Base-by-base conservation (phyloP, 2,888 invertebrate genomes). In the Coelopa pilipes region DNA sequence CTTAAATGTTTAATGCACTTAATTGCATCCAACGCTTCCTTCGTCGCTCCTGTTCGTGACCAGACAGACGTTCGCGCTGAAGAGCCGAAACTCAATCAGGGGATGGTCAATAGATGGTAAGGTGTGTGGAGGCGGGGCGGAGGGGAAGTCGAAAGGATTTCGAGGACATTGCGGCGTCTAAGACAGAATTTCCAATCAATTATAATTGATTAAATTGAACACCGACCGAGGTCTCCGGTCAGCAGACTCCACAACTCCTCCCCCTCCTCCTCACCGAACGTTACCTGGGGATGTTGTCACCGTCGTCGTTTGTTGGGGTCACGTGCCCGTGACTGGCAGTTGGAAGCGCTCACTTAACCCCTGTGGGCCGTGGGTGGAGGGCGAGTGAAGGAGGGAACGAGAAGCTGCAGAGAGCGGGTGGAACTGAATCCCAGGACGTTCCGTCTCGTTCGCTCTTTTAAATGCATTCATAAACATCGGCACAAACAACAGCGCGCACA, bases 191-290 rank as follows among this genome's bases (percentile, higher is more conserved):
- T 65, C 21, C 65, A 71, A 71, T 71, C 71, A 65, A 71, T 65
- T 70, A 71, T 55, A 71, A 47, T 71, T 65, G 71, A 71, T 71
- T 71, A 71, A 65, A 71, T 70, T 63, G 71, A 71, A 71, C 63
- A 55, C 19, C 45, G 45, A n/a, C 21, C 49, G 34, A 34, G 7
- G 49, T 66, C 57, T 69, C 57, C 19, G 69, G 69, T 69, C 57
- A 21, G 1, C 47, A 15, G 55, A 12, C 53, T 49, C 49, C n/a
- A 53, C 53, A 7, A 2, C 34, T 34, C 34, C 34, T 34, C 7
- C 34, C 7, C 2, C 34, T 34, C 34, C 34, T 34, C 7, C 34
- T 7, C 7, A 34, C 34, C 34, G 34, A 45, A 5, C 34, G 11
- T 9, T 21, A 7, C 15, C 12, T 34, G 21, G 13, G 24, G 13